These are phyloP conservation scores for Polyploca ridens DNA, from an alignment of 2,888 invertebrate species.

Conservation along the genomic window DNA sequence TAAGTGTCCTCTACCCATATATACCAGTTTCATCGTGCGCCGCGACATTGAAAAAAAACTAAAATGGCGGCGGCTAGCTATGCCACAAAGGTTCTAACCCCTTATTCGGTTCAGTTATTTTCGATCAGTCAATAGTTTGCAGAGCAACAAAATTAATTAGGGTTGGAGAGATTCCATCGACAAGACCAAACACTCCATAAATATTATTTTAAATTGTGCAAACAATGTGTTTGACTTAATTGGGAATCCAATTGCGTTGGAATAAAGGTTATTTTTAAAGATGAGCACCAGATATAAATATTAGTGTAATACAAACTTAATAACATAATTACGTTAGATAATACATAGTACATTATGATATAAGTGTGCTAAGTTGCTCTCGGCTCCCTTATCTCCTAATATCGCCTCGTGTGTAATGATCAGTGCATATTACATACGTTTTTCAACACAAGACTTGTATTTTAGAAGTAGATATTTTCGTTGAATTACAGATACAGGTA, in stretches of 20 bases:
- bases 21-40: too few species aligned
- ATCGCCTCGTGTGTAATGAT: too few species aligned
- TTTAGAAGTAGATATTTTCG: too few species aligned
- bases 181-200: not conserved
- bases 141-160: constrained; percentile 1
- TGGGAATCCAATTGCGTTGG: not conserved
- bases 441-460: too few species aligned
- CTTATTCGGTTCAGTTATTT: constrained; percentile 7
- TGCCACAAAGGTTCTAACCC: too few species aligned
- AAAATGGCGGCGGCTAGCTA: too few species aligned
- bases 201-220: not conserved
- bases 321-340: not conserved
- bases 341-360: not conserved
- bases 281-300: not conserved
- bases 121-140: constrained; percentile 7
- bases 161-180: constrained; percentile 2
- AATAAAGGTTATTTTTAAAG: not conserved
- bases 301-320: not conserved
- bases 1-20: too few species aligned
- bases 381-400: too few species aligned
- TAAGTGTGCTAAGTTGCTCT: too few species aligned
- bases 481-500: too few species aligned
- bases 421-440: too few species aligned
- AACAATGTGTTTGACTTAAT: not conserved
- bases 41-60: too few species aligned